These are phyloP conservation scores for Monoplex corrugatus DNA, from an alignment of 2,888 invertebrate species.

Conservation along the genomic window DNA sequence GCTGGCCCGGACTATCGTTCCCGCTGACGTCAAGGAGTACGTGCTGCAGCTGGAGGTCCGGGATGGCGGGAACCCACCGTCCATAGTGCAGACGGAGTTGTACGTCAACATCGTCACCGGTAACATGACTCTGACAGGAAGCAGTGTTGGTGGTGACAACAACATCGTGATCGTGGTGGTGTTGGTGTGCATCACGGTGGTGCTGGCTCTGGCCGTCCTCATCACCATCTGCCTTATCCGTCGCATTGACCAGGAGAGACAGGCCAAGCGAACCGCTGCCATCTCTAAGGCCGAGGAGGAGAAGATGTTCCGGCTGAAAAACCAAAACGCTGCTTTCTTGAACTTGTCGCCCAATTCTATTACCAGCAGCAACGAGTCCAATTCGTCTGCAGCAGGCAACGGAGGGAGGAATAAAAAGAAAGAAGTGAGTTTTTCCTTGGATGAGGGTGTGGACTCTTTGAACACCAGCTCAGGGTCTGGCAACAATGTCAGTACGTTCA, in stretches of 20 bases:
- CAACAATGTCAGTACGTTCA: conserved; percentile 54
- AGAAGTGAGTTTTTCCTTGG: conserved; percentile 75
- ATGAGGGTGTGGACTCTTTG: conserved; percentile 57
- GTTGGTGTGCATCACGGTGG: conserved; percentile 68
- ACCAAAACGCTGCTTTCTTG: conserved; percentile 45
- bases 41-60: conserved; percentile 68
- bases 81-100: conserved; percentile 62
- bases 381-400: background rate
- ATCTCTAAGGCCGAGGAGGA: conserved; percentile 54
- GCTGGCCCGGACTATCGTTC: conserved; percentile 65
- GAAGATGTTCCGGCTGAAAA: conserved; percentile 59
- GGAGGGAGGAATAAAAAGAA: conserved; percentile 67
- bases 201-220: conserved; percentile 69
- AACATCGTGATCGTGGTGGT: conserved; percentile 72
- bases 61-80: conserved; percentile 68
- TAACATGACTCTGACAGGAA: conserved; percentile 63
- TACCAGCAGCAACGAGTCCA: conserved; percentile 43
- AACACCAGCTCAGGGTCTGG: conserved; percentile 50
- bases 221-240: conserved; percentile 68
- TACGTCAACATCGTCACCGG: conserved; percentile 61
- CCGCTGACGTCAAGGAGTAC: conserved; percentile 65
- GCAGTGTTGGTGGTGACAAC: conserved; percentile 54
- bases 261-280: conserved; percentile 49
- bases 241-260: conserved; percentile 64
- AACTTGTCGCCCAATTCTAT: conserved; percentile 52